Evolutionary conservation across 1,140 invertebrate genomes (phyloP), one percentile per base, ranked within the genome.

Genomic region (Matsumurasca onukii): DNA sequence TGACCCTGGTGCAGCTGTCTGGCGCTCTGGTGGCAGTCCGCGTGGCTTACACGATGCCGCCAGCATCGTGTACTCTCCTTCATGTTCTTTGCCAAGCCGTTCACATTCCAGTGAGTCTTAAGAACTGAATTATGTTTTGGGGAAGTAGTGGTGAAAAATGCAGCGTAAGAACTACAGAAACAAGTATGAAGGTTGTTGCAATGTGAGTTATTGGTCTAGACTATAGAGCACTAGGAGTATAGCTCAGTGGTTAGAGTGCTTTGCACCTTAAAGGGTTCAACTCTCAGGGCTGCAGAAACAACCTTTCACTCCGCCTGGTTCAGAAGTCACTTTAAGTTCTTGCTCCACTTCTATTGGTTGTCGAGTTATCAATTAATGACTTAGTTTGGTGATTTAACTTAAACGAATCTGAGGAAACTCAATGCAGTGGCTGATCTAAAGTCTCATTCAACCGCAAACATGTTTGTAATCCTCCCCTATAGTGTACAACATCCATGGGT

Each of bases 11-110:
- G 0, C 86, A 90, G 73, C 88, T 88, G 24, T 90, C 89, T 78
- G 96, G 95, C 20, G 96, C 95, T 17, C 90, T 97, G 30, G 86
- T 91, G 30, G 94, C 95, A 3, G 95, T 95, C 1, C 98, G 94
- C 17, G 93, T 96, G 30, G 92, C 91, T 13, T 92, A 75, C 81
- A 95, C 55, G 98, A 98, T 82, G 94, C 94, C 25, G 82, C 98
- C 0, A 95, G 95, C 0, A 97, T 98, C 61, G 82, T n/a, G n/a
- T 95, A 39, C 83, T 98, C 68, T 98, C 95, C 1, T 98, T 98
- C 80, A 69, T 97, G 45, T 88, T 97, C 72, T 98, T 98, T 77
- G 88, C 89, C 77, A 98, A 98, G 79, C 95, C 96, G 3, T 98
- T 98, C 76, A 94, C 93, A 13, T 85, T 92, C 69, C 91, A 95